Evolutionary conservation across 2,113 vertebrate species (phyloP).

Genomic region (Clarias gariepinus): DNA sequence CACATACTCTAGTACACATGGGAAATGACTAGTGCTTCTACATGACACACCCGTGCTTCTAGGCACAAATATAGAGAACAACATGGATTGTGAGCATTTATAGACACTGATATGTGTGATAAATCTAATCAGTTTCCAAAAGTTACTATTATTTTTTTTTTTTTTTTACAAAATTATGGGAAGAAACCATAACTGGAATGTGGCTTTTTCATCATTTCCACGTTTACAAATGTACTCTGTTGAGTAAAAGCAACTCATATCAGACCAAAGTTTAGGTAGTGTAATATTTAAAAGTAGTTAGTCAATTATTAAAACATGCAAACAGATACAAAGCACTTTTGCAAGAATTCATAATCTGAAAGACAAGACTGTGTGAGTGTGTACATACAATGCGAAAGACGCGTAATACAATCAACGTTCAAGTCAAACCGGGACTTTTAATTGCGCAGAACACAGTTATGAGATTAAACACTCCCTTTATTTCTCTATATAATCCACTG

Average conservation of each 20-base stretch:
- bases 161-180: neutral
- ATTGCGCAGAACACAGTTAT: too few relatives aligned
- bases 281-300: neutral
- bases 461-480: too few relatives aligned
- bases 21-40: too few relatives aligned
- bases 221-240: neutral
- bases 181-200: neutral
- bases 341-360: neutral
- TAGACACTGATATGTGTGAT: neutral
- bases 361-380: neutral
- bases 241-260: neutral
- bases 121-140: neutral
- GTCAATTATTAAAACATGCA: neutral
- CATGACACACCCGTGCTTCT: neutral
- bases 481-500: too few relatives aligned
- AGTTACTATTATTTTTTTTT: neutral
- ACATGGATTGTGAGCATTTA: neutral
- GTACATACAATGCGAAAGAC: neutral
- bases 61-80: neutral
- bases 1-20: too few relatives aligned
- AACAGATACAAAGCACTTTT: neutral
- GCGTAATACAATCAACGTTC: too few relatives aligned
- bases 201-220: neutral
- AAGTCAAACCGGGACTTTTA: too few relatives aligned
- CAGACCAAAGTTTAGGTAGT: neutral